These are phyloP conservation scores for Dyspetes luteomarginatus DNA, from an alignment of 2,888 invertebrate species.

Conservation along the genomic window DNA sequence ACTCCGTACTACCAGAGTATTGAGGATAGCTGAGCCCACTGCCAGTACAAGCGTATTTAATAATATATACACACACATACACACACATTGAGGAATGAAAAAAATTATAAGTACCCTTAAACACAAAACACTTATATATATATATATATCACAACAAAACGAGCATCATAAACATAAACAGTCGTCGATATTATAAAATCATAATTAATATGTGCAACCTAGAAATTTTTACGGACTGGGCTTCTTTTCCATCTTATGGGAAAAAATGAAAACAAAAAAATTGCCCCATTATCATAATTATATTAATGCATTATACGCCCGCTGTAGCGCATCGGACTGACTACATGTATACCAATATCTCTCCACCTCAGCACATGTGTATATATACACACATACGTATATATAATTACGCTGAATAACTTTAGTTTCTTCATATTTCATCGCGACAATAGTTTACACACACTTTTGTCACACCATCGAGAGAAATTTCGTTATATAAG, in stretches of 20 bases:
- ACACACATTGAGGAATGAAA: constrained; percentile 23
- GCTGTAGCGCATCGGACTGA: constrained; percentile 60
- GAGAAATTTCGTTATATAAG: too few species aligned
- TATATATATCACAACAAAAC: too few species aligned
- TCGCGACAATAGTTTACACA: too few species aligned
- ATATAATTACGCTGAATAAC: constrained; percentile 15
- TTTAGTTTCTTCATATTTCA: too few species aligned
- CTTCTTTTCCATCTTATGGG: too few species aligned
- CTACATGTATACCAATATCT: constrained; percentile 60
- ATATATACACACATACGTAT: constrained; percentile 21
- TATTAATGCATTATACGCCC: constrained; percentile 43
- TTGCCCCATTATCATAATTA: constrained; percentile 12
- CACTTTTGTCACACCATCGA: too few species aligned
- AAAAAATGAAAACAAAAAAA: not conserved
- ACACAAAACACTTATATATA: too few species aligned
- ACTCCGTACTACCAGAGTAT: constrained; percentile 79
- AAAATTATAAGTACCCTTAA: too few species aligned
- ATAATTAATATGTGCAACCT: too few species aligned
- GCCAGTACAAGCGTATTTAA: constrained; percentile 77
- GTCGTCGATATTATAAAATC: too few species aligned
- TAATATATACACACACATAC: constrained; percentile 39
- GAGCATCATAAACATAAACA: too few species aligned
- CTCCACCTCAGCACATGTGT: constrained; percentile 55
- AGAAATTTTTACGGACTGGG: too few species aligned
- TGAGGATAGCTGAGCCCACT: constrained; percentile 79